Base-by-base conservation (phyloP, 2,797 vertebrate genomes). In the Schizothorax lantsangensis region DNA sequence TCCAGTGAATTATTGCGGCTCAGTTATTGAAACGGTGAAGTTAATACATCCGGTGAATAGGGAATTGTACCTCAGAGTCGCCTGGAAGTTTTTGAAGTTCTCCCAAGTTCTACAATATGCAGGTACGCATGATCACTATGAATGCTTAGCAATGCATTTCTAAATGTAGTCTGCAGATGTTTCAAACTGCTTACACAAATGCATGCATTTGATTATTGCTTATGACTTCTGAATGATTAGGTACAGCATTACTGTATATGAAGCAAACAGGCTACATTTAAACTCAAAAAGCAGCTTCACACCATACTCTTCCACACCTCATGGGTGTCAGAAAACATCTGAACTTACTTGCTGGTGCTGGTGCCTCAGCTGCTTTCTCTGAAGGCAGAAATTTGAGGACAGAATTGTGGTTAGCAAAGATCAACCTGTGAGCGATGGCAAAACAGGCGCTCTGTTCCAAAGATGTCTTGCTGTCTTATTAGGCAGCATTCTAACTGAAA, bases 101-200 rank as follows among this genome's bases (percentile, higher is more conserved):
- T 86, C 49, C 81, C 84, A 74, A 38, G 47, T 82, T 88, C 89
- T 89, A 89, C 7, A 88, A 89, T 86, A 66, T 59, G 83, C 84
- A 90, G 84, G 88, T 88, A 83, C 14, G 79, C 80, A 73, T 57
- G 26, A 88, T 87, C 62, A 79, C 49, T 68, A 86, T 54, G 17
- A 33, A 86, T 57, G 83, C 66, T 86, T 62, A 54, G 49, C 49
- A 71, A 52, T 26, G 74, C 33, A 33, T 72, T 72, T 79, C 12
- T n/a, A 43, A 57, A 72, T n/a, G 1, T 11, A 78, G 26, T 68
- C 26, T 66, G 73, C 23, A 73, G n/a, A 83, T 47, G 21, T 33
- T 71, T 72, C 33, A n/a, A 30, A 83, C 43, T 36, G 57, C 57
- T 75, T 77, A 49, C 69, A 66, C 33, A 40, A 71, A 85, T 36